These are phyloP conservation scores for Cetonia aurata DNA, from an alignment of 2,888 invertebrate species.

Conservation along the genomic window DNA sequence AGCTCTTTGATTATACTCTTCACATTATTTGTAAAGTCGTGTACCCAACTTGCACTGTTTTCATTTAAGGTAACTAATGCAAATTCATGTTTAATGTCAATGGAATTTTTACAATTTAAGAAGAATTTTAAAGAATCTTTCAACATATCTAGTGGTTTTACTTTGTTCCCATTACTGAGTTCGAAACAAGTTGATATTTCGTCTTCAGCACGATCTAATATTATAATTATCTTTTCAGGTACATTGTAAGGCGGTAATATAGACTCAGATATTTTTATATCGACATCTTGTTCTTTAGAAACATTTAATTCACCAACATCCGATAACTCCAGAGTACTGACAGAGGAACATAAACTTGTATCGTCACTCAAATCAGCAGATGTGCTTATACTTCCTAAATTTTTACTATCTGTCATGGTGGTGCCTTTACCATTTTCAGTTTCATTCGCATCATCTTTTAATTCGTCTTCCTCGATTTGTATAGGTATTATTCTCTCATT, in stretches of 20 bases:
- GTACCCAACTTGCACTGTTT: conserved; percentile 69
- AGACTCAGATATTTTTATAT: conserved; percentile 61
- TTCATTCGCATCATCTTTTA: background rate
- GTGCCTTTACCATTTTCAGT: background rate
- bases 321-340: conserved; percentile 14
- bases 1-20: conserved; percentile 71
- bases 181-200: conserved; percentile 70
- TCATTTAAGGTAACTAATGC: conserved; percentile 73
- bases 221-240: conserved; percentile 74
- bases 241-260: conserved; percentile 70
- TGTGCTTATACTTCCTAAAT: background rate
- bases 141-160: conserved; percentile 73
- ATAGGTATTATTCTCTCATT: conserved; percentile 43
- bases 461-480: conserved; percentile 26
- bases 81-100: conserved; percentile 74
- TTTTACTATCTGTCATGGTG: background rate
- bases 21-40: conserved; percentile 75
- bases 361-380: conserved; percentile 6
- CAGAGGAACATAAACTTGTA: conserved; percentile 3
- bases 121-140: conserved; percentile 75
- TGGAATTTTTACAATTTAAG: conserved; percentile 72
- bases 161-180: conserved; percentile 70
- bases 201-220: conserved; percentile 74
- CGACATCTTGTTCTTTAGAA: conserved; percentile 32
- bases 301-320: background rate